These are phyloP conservation scores for Caenorhabditis sp. DNA, from an alignment of 2,888 invertebrate genomes.

Conservation along the genomic window DNA sequence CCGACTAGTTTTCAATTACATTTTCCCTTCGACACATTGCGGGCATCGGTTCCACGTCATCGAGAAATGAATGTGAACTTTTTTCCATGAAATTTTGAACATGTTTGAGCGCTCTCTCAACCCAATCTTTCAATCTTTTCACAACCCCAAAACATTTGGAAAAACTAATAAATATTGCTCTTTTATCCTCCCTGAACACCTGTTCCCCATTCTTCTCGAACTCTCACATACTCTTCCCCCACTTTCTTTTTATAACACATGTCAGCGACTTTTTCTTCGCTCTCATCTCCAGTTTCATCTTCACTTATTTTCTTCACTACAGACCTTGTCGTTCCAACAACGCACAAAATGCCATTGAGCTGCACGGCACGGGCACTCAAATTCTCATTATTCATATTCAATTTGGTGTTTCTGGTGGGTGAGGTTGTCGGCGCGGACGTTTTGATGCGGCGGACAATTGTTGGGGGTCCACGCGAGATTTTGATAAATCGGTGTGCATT, in stretches of 20 bases:
- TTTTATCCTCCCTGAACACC: conserved; percentile 34
- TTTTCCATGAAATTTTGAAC: conserved; percentile 1
- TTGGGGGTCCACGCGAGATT: conserved; percentile 13
- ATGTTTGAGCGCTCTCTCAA: too few relatives aligned
- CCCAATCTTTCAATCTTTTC: too few relatives aligned
- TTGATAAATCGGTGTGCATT: conserved; percentile 40
- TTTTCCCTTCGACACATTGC: conserved; percentile 13
- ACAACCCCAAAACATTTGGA: neutral
- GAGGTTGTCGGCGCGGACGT: neutral
- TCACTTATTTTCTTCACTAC: neutral
- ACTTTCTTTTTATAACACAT: conserved; percentile 34
- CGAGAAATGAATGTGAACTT: neutral
- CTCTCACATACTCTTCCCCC: neutral
- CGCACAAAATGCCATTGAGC: conserved; percentile 71
- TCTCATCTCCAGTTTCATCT: conserved; percentile 6
- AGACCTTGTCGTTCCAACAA: neutral
- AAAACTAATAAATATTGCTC: conserved; percentile 16
- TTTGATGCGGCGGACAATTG: conserved; percentile 11
- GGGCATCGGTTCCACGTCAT: conserved; percentile 43
- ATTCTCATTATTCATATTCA: conserved; percentile 78
- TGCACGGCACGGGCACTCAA: conserved; percentile 79
- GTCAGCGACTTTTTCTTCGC: conserved; percentile 17
- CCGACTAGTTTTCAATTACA: conserved; percentile 48
- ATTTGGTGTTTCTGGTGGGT: conserved; percentile 78
- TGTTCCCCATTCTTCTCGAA: conserved; percentile 23